These are phyloP conservation scores for Pollicipes pollicipes DNA, from an alignment of 1,140 invertebrate species.

Conservation along the genomic window DNA sequence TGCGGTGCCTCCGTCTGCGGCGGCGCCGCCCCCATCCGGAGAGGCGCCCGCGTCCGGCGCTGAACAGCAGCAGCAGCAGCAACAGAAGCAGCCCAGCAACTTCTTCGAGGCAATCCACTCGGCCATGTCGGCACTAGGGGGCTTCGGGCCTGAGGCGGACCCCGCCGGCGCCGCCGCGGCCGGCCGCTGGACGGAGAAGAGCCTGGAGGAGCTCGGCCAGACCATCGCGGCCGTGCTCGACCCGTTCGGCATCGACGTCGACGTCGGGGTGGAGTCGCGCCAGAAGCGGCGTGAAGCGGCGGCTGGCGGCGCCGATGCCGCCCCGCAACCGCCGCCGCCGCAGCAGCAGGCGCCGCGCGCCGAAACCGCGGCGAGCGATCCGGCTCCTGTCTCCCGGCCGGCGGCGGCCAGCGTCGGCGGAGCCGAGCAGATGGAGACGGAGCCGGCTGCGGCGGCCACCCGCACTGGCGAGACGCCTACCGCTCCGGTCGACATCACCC, in stretches of 20 bases:
- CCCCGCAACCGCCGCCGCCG: conserved; percentile 39
- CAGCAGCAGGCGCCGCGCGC: conserved; percentile 38
- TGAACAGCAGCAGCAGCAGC: neutral
- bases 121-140: neutral
- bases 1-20: conserved; percentile 8
- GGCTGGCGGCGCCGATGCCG: too few relatives aligned
- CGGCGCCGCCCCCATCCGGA: neutral
- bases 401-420: too few relatives aligned
- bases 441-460: conserved; percentile 7
- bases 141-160: conserved; percentile 1
- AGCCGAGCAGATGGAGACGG: neutral
- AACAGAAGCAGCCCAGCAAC: neutral
- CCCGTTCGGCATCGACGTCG: conserved; percentile 29
- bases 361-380: conserved; percentile 62
- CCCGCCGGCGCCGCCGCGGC: conserved; percentile 12
- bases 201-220: conserved; percentile 26
- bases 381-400: conserved; percentile 42
- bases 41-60: too few relatives aligned
- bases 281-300: neutral
- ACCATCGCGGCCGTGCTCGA: conserved; percentile 31
- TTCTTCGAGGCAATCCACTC: conserved; percentile 4
- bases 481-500: neutral
- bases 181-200: conserved; percentile 19
- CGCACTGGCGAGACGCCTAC: conserved; percentile 9
- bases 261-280: conserved; percentile 22